These are phyloP conservation scores for Ochropleura leucogaster DNA, from an alignment of 2,888 invertebrate species.

Conservation along the genomic window DNA sequence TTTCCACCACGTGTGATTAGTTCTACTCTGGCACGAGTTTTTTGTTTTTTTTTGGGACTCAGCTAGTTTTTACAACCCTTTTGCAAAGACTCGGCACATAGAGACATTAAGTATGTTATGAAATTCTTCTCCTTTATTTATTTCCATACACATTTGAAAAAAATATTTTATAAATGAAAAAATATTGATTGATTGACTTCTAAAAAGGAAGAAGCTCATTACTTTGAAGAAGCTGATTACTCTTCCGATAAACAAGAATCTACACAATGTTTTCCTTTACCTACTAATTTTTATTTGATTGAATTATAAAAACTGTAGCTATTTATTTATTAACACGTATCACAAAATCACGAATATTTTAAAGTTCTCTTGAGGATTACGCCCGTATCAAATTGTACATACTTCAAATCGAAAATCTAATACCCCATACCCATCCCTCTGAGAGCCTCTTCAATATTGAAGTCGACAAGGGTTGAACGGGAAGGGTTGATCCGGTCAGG, in stretches of 20 bases:
- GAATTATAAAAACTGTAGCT: background rate
- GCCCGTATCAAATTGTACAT: slow-evolving; percentile 2
- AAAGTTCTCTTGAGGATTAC: slow-evolving; percentile 3
- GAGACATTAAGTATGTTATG: too few species aligned
- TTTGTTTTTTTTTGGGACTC: too few species aligned
- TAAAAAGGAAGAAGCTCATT: too few species aligned
- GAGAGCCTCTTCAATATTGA: slow-evolving; percentile 32
- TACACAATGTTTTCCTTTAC: background rate
- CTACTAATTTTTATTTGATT: background rate
- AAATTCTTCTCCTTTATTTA: too few species aligned
- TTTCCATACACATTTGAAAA: too few species aligned
- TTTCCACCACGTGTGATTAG: too few species aligned
- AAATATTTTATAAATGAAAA: too few species aligned
- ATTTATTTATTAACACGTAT: background rate
- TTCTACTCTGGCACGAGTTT: too few species aligned
- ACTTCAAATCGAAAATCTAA: slow-evolving; percentile 11
- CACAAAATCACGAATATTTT: slow-evolving; percentile 2
- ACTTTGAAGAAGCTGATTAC: too few species aligned
- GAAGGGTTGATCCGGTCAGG: slow-evolving; percentile 7
- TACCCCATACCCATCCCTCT: slow-evolving; percentile 11
- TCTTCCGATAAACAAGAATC: background rate
- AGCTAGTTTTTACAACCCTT: too few species aligned
- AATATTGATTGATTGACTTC: too few species aligned
- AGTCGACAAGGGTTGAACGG: slow-evolving; percentile 28
- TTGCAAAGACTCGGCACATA: too few species aligned